Evolutionary conservation across 2,797 vertebrate species (phyloP), one percentile per base, ranked within the genome.

Genomic region (Enteromius paludinosus): DNA sequence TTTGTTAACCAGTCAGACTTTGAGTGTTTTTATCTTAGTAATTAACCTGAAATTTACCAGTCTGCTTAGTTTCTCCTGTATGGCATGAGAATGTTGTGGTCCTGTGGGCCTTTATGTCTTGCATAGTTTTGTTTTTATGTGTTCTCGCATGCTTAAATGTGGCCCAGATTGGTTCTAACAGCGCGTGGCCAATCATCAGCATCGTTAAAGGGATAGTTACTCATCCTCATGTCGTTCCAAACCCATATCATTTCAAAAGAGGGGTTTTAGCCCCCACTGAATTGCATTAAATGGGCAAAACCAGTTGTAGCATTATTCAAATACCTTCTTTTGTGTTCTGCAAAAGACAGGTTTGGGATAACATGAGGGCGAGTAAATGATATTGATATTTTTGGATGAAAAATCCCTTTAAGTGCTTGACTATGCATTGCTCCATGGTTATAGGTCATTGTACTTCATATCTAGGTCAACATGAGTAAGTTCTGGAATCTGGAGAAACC

Each of bases 111-210:
- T 45, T 38, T 56, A 49, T 70, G 73, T 76, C 59, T 33, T 17
- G 54, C n/a, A 43, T 43, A 54, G 33, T 54, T 78, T 35, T 75
- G 72, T 5, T 76, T 59, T 25, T 64, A 43, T 81, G 78, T 64
- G 49, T 20, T 84, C 61, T 45, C 30, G 33, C 25, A 52, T 69
- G 78, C 64, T 81, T 76, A 72, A 71, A 84, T 66, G 72, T 81
- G 62, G 30, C 78, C 45, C 83, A 86, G 78, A 83, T 49, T 38
- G 33, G 52, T 33, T 23, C 15, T 80, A 85, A 80, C 65, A 45
- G 49, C 52, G 35, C 17, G 12, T 81, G 82, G 74, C 85, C 74
- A 82, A 47, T 52, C 61, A 43, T 76, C 54, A 80, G 17, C 35
- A 79, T n/a, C 54, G 10, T 52, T 81, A 65, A 59, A 25, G 47